Conservation (phyloP, 2,888 invertebrate genomes). For the Harpalus rubripes region DNA sequence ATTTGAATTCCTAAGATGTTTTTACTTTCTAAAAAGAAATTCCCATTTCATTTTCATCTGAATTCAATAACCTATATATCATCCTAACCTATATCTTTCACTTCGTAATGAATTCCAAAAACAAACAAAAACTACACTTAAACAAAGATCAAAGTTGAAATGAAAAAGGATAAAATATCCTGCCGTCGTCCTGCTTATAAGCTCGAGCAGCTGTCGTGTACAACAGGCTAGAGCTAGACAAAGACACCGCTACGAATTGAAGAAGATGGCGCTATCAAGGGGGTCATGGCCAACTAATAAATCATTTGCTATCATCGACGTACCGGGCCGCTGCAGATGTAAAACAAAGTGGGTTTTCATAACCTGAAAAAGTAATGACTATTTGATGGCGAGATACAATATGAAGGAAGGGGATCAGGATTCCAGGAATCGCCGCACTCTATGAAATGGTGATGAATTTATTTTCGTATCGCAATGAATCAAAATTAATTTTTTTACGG, state of each 20-base stretch:
- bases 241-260: conserved; percentile 4
- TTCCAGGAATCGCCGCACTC: conserved; percentile 41
- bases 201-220: conserved; percentile 38
- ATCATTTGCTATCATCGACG: conserved; percentile 63
- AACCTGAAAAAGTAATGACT: conserved; percentile 64
- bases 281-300: conserved; percentile 61
- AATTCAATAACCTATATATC: conserved; percentile 18
- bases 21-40: background rate
- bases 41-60: conserved; percentile 4
- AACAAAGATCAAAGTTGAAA: conserved; percentile 45
- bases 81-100: conserved; percentile 15
- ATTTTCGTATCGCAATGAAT: conserved; percentile 34
- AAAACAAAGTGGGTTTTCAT: conserved; percentile 65
- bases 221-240: conserved; percentile 21
- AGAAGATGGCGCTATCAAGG: conserved; percentile 4
- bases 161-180: conserved; percentile 25
- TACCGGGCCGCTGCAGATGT: conserved; percentile 53
- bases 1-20: background rate
- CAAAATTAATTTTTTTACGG: conserved; percentile 18
- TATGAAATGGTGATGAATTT: conserved; percentile 50
- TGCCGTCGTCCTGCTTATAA: conserved; percentile 18
- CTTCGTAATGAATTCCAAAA: conserved; percentile 35
- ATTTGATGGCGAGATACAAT: conserved; percentile 63
- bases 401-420: conserved; percentile 47
- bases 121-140: conserved; percentile 37